These are phyloP conservation scores for Sipha flava DNA, from an alignment of 1,140 invertebrate genomes.

Conservation along the genomic window DNA sequence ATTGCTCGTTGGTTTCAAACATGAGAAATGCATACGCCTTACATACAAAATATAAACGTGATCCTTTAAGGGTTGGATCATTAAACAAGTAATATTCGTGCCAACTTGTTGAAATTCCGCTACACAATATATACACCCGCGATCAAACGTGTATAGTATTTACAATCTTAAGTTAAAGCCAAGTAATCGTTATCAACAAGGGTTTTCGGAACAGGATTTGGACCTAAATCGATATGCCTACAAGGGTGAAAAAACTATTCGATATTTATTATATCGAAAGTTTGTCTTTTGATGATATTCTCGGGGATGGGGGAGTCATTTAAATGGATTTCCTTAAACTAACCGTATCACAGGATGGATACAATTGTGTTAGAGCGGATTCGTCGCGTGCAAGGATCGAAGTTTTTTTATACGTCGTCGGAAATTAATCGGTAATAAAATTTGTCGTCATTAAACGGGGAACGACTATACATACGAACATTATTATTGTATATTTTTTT, in stretches of 20 bases:
- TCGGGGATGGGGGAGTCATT: neutral
- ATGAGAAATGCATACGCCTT: neutral
- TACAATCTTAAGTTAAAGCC: neutral
- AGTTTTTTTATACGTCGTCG: too few species aligned
- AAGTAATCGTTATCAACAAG: neutral
- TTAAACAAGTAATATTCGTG: slow-evolving; percentile 25
- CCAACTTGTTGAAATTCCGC: slow-evolving; percentile 28
- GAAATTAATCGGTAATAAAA: neutral
- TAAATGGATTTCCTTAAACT: neutral
- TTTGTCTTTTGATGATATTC: neutral
- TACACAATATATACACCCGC: neutral
- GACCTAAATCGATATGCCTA: neutral
- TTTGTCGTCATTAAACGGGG: too few species aligned
- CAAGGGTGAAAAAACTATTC: neutral
- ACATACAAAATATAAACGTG: neutral
- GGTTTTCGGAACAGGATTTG: neutral
- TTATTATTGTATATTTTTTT: too few species aligned
- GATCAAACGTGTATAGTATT: neutral
- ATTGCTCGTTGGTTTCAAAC: neutral
- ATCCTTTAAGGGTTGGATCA: slow-evolving; percentile 14
- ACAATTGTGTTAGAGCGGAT: too few species aligned
- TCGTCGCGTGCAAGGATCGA: too few species aligned
- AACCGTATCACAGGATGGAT: neutral
- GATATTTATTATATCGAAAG: neutral
- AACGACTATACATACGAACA: too few species aligned